phyloP scores from a whole-genome alignment of 2,888 invertebrate species.

The Selenia dentaria region DNA sequence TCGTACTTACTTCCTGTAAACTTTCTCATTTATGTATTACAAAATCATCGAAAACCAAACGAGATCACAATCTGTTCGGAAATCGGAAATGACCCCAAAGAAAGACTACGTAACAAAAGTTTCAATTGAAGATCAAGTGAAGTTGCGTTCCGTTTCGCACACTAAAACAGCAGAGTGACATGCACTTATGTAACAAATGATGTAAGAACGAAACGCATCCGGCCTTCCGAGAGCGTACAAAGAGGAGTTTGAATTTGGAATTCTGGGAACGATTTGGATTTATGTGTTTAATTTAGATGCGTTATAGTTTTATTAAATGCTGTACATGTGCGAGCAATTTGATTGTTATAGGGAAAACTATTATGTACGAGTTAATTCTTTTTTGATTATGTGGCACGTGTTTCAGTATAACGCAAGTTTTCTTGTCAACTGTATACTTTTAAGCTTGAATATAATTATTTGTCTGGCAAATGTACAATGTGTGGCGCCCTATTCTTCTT shows the following conservation, averaged over 20 bases:
- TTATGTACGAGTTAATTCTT: no score
- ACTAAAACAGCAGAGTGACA: constrained; percentile 28
- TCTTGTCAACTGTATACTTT: no score
- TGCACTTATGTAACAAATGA: constrained; percentile 36
- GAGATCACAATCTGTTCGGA: constrained; percentile 24
- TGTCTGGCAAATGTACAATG: no score
- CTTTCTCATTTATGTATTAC: constrained; percentile 8
- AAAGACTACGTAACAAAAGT: constrained; percentile 24
- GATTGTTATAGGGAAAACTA: no score
- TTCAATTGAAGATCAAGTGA: constrained; percentile 25
- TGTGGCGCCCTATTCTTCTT: no score
- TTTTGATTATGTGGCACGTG: no score
- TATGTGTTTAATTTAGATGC: no score
- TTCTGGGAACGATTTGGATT: constrained; percentile 8
- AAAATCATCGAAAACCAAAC: constrained; percentile 3
- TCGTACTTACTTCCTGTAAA: not conserved
- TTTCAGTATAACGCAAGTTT: no score
- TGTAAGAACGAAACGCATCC: constrained; percentile 34
- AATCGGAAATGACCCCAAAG: constrained; percentile 35
- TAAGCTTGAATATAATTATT: no score
- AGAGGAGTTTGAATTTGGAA: constrained; percentile 4
- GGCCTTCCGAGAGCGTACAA: constrained; percentile 32
- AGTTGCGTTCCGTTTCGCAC: constrained; percentile 34
- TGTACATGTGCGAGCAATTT: no score
- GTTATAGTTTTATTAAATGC: no score